Base-by-base conservation (phyloP, 2,797 vertebrate species). In the Myotis daubentonii region DNA sequence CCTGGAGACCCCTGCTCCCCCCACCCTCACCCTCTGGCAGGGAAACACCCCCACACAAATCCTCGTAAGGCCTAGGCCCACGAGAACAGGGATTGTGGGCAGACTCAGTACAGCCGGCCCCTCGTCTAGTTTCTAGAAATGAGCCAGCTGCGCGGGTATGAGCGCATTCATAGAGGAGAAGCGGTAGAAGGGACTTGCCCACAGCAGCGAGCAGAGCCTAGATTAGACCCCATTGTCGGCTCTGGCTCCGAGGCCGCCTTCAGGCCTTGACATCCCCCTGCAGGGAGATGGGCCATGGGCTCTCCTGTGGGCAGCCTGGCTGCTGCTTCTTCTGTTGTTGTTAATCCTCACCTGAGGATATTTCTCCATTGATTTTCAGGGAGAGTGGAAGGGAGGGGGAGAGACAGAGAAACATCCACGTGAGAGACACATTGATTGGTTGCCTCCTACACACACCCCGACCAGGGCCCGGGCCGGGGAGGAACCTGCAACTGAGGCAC, bases 111-210 rank as follows among this genome's bases (percentile, higher is more conserved):
- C 33, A 70, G 68, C 47, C 9, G 11, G 87, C 10, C 53, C 65
- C 84, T 87, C 75, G 36, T 60, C 70, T 30, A 38, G 33, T n/a
- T 38, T 79, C 49, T 47, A 22, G 33, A 88, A 65, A 65, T 17
- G 10, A 55, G 33, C 33, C 20, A 44, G 80, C 47, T 38, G 7
- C 2, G 0, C 22, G 49, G 68, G 7, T 28, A 49, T 30, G 30
- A 89, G 62, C 2, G 1, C 12, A 1, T 17, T 11, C 41, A 17
- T 76, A 51, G 25, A 93, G 36, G 44, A 88, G 83, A 86, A 82
- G 51, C 30, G 25, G 95, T 95, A 75, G 53, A 96, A 93, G 85
- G 91, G 94, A 93, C 72, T 79, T 88, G 75, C 89, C 76, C 87
- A 47, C 55, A 49, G 66, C 68, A 44, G 33, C 44, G 47, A 91